Percentiles rank a stretch among this genome's conserved stretches.
These are phyloP conservation scores for Upupa epops DNA, from an alignment of 2,113 vertebrate species.

Conservation along the genomic window DNA sequence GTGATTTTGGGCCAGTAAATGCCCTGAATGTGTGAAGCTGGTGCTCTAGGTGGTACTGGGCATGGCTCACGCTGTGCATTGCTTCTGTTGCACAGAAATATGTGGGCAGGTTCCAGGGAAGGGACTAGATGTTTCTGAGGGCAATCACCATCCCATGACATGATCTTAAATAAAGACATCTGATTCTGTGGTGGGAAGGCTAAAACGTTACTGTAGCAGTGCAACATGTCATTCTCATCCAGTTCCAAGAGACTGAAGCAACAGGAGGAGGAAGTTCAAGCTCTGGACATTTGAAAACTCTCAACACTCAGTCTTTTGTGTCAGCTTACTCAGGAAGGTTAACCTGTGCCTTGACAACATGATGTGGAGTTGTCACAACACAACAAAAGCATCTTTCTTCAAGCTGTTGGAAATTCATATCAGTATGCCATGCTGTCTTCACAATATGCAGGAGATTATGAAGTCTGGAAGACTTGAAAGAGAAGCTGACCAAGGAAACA, in stretches of 20 bases:
- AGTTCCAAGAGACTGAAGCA: neutral
- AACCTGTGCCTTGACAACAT: neutral
- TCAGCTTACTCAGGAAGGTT: neutral
- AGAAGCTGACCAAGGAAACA: neutral
- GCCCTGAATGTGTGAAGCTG: neutral
- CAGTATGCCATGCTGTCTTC: neutral
- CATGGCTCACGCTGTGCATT: rapidly evolving
- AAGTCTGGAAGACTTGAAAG: neutral
- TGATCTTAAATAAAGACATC: neutral
- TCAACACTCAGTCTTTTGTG: neutral
- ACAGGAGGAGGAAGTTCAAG: neutral
- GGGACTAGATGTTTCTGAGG: neutral
- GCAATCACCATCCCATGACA: neutral
- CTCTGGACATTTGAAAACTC: neutral
- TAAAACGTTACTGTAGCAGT: neutral
- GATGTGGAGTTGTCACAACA: neutral
- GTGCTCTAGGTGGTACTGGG: neutral
- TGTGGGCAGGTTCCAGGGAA: neutral
- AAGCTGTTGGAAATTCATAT: neutral
- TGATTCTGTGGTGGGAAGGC: neutral
- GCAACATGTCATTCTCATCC: neutral
- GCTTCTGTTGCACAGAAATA: neutral
- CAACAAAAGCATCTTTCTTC: neutral
- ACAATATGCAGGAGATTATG: neutral
- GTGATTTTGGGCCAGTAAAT: neutral